Evolutionary conservation across 2,888 invertebrate species (phyloP).

Genomic region (Fragum sueziense): DNA sequence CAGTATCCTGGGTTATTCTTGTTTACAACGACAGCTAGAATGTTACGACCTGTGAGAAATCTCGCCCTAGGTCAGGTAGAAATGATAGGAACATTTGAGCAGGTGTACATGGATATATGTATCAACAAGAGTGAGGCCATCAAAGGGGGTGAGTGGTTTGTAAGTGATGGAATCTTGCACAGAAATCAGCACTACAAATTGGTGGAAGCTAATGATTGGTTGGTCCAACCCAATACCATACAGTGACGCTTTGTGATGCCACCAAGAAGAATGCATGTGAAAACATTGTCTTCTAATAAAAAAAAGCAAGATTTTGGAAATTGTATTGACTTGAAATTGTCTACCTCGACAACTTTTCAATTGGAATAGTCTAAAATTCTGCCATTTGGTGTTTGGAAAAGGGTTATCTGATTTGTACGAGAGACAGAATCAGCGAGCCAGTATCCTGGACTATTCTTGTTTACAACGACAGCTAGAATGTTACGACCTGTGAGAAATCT

Average conservation of each 20-base stretch:
- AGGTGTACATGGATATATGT: conserved; percentile 94
- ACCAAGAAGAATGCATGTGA: too few relatives aligned
- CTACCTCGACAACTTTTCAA: too few relatives aligned
- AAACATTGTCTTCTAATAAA: too few relatives aligned
- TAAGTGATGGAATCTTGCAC: too few relatives aligned
- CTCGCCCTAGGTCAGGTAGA: conserved; percentile 83
- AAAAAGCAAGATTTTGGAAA: too few relatives aligned
- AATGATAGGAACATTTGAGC: conserved; percentile 92
- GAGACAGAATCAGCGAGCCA: conserved; percentile 88
- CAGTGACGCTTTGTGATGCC: too few relatives aligned
- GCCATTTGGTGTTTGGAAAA: too few relatives aligned
- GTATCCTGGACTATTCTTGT: conserved; percentile 95
- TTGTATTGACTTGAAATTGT: too few relatives aligned
- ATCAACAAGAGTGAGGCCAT: conserved; percentile 90
- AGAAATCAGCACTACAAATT: too few relatives aligned
- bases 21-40: conserved; percentile 92
- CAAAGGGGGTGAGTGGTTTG: conserved; percentile 84
- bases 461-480: conserved; percentile 94
- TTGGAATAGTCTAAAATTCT: too few relatives aligned
- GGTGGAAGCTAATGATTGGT: too few relatives aligned
- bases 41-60: conserved; percentile 97
- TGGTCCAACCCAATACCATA: too few relatives aligned
- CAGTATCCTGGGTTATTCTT: conserved; percentile 97
- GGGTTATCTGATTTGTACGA: conserved; percentile 79
- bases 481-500: conserved; percentile 97